A percentile compares a stretch with the other conserved stretches of the same genome.
Conservation (phyloP, 2,888 invertebrate species). For the Amphipoea oculea region DNA sequence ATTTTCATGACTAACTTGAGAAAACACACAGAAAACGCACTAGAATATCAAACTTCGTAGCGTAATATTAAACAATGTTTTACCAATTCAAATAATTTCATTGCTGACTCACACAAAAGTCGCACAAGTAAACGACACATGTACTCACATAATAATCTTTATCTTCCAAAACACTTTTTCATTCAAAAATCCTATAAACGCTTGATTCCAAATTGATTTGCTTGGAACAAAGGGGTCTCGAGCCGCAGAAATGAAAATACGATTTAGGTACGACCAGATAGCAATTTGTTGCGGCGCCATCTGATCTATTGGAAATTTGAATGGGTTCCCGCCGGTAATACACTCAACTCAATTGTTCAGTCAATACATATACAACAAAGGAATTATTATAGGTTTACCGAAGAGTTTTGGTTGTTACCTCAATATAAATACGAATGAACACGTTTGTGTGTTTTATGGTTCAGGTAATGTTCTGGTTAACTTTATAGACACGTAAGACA, state of each 20-base stretch:
- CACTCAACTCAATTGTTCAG: conserved; percentile 65
- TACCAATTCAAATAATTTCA: conserved; percentile 9
- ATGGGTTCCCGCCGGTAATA: conserved; percentile 67
- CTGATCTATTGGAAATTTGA: conserved; percentile 74
- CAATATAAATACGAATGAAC: conserved; percentile 14
- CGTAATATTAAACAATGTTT: neutral
- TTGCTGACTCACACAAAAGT: neutral
- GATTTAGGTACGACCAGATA: conserved; percentile 68
- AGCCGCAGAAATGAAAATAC: conserved; percentile 68
- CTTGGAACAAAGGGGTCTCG: conserved; percentile 63
- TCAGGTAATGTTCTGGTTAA: neutral
- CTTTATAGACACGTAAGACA: neutral
- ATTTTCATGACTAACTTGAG: too few relatives aligned
- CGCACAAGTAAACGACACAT: conserved; percentile 10
- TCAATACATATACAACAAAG: conserved; percentile 62
- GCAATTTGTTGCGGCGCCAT: conserved; percentile 70
- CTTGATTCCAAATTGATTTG: conserved; percentile 66
- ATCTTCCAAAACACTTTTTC: conserved; percentile 31
- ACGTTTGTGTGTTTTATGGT: conserved; percentile 1
- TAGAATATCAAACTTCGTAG: neutral
- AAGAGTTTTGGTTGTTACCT: conserved; percentile 36
- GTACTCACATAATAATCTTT: conserved; percentile 18
- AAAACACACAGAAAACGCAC: neutral
- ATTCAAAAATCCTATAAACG: conserved; percentile 58
- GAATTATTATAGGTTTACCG: conserved; percentile 53